These are phyloP conservation scores for Aphidius ervi DNA, from an alignment of 1,140 invertebrate species.

Conservation along the genomic window DNA sequence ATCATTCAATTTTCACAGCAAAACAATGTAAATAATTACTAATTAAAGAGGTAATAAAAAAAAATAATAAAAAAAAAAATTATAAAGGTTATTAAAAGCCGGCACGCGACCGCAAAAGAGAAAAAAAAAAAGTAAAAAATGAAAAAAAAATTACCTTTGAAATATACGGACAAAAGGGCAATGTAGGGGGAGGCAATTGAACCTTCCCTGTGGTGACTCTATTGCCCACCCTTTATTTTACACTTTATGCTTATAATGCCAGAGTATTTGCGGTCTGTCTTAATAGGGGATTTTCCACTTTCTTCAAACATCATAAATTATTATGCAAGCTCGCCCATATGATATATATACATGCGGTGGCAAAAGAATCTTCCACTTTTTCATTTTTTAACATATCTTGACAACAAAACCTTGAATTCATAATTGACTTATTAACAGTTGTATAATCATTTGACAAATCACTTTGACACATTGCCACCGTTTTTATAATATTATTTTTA, in stretches of 20 bases:
- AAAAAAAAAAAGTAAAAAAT: background rate
- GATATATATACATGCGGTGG: too few species aligned
- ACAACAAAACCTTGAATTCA: too few species aligned
- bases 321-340: background rate
- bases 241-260: background rate
- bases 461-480: background rate
- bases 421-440: too few species aligned
- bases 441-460: too few species aligned
- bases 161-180: background rate
- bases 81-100: background rate
- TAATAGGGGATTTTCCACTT: slow-evolving; percentile 10
- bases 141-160: slow-evolving; percentile 5
- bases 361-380: too few species aligned
- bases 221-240: slow-evolving; percentile 9
- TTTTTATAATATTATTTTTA: background rate
- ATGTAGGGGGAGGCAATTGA: background rate
- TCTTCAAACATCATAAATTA: slow-evolving; percentile 19
- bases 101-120: too few species aligned
- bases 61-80: slow-evolving; percentile 5
- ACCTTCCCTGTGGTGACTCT: slow-evolving; percentile 10
- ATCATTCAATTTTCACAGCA: too few species aligned
- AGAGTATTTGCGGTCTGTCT: slow-evolving; percentile 16
- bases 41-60: too few species aligned
- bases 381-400: too few species aligned
- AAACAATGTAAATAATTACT: too few species aligned